Evolutionary conservation across 1,140 invertebrate species (phyloP).

Genomic region (Tribolium madens): DNA sequence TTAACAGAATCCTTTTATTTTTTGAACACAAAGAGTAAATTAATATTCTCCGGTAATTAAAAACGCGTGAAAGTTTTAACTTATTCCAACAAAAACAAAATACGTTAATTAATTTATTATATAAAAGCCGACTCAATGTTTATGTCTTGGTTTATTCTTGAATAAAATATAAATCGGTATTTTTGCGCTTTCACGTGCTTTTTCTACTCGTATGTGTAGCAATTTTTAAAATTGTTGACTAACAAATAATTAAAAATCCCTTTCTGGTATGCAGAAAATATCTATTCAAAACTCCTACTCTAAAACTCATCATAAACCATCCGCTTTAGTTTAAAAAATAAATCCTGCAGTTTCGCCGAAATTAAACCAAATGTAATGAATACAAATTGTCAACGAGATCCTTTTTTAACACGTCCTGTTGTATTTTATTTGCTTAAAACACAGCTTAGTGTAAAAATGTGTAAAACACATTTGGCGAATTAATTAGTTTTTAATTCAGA

Average conservation of each 20-base stretch:
- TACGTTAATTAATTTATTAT: too few relatives aligned
- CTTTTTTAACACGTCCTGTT: conserved; percentile 8
- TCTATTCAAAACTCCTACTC: too few relatives aligned
- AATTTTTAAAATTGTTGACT: too few relatives aligned
- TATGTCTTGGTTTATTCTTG: too few relatives aligned
- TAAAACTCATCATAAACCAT: conserved; percentile 1
- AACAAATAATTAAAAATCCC: too few relatives aligned
- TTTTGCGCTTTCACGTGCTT: too few relatives aligned
- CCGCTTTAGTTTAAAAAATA: neutral
- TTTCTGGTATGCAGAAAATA: too few relatives aligned
- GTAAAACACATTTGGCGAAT: conserved; percentile 13
- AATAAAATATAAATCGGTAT: too few relatives aligned
- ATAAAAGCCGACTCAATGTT: too few relatives aligned
- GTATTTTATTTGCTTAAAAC: neutral
- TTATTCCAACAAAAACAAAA: too few relatives aligned
- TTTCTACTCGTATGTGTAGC: too few relatives aligned
- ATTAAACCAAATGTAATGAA: conserved; percentile 8
- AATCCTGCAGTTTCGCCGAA: neutral
- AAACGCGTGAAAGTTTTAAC: neutral
- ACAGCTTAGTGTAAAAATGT: conserved; percentile 4
- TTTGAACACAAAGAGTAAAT: neutral
- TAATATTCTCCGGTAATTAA: neutral
- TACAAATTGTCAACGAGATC: conserved; percentile 20
- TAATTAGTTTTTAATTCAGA: neutral
- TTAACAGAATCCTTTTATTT: neutral